Percentiles rank a stretch among this genome's conserved stretches.
Evolutionary conservation across 2,888 invertebrate species (phyloP).

Genomic region (Pterobdella sp.): DNA sequence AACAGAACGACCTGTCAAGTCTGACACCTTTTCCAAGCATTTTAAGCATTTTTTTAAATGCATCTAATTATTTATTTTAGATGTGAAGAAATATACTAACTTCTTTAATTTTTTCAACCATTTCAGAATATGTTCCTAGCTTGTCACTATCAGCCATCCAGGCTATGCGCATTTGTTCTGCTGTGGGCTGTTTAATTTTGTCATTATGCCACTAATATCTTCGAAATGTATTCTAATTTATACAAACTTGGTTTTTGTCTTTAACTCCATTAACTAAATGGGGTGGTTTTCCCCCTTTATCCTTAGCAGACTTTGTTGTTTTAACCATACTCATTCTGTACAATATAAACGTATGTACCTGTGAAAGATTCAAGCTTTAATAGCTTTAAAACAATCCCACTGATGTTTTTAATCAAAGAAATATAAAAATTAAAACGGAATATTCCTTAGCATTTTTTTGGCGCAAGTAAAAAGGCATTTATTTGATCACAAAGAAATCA

Average conservation of each 20-base stretch:
- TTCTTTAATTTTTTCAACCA: constrained; percentile 60
- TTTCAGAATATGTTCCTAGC: constrained; percentile 57
- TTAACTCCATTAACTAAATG: constrained; percentile 28
- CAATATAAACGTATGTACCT: constrained; percentile 28
- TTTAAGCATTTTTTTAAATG: no score
- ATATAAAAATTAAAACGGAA: background rate
- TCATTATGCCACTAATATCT: no score
- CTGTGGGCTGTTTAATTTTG: constrained; percentile 34
- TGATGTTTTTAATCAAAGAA: no score
- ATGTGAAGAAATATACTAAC: no score
- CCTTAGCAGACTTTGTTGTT: constrained; percentile 18
- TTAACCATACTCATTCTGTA: constrained; percentile 28
- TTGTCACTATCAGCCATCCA: constrained; percentile 39
- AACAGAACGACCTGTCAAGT: constrained; percentile 78
- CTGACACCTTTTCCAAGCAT: constrained; percentile 61
- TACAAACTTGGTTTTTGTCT: constrained; percentile 28
- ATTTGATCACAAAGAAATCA: background rate
- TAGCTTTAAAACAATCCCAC: no score
- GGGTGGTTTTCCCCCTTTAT: constrained; percentile 21
- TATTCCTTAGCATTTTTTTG: background rate
- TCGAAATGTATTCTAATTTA: no score
- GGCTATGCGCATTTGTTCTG: constrained; percentile 34
- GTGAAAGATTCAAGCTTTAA: no score
- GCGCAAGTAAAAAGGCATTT: background rate
- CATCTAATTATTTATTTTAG: no score